Evolutionary conservation across 2,797 vertebrate species (phyloP), one percentile per base, ranked within the genome.

Genomic region (Oreonectes daqikongensis): DNA sequence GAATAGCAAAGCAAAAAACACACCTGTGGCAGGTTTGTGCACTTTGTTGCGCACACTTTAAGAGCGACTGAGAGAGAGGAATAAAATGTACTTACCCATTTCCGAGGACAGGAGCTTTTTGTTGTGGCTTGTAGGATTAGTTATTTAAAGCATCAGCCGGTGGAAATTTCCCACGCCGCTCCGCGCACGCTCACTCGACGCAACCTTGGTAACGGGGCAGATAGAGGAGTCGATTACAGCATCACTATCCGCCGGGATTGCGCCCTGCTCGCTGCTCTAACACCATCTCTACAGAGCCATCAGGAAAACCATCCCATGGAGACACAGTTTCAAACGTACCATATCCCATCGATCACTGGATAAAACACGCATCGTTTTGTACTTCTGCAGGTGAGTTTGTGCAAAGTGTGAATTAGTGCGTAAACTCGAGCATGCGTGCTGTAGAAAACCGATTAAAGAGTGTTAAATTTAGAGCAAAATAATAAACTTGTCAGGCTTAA

Each of bases 141-240:
- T 71, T 79, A 81, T 86, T 83, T 83, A 81, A 85, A 82, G 80
- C 69, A 73, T 77, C 53, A 32, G 52, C 48, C 74, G 35, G 75
- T 79, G 79, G 84, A 82, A 81, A 85, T 80, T 85, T 85, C 77
- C 81, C 69, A 69, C 68, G 69, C 26, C 46, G 53, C 73, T 70
- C 53, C 35, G 74, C 80, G 72, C 80, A 79, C 63, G 71, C 78
- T 57, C 78, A 71, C 52, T 77, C 63, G 66, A 72, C 69, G 44
- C 70, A 48, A 26, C 48, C 50, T 57, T 35, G 69, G 75, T 69
- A 73, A 81, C 69, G 10, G n/a, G 55, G 22, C 46, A 55, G 20
- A 64, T 1, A 46, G 22, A 76, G 65, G 20, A 32, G 20, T 48
- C 26, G 50, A 57, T 57, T 10, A 46, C 63, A 74, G 65, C 79